Conservation (phyloP, 2,888 invertebrate species). For the Campoplex capitator region DNA sequence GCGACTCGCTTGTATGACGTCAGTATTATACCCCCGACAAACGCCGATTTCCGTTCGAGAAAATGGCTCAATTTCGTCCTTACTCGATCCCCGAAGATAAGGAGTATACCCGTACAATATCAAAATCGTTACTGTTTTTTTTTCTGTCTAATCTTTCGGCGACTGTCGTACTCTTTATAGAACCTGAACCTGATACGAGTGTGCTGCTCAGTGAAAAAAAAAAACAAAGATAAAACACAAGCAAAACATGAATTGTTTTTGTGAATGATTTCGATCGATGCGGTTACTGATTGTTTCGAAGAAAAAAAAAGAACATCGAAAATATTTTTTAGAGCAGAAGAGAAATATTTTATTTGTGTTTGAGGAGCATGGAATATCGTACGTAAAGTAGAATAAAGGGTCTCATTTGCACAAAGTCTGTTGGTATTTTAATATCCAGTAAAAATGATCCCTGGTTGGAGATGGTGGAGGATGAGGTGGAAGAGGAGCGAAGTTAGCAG, state of each 20-base stretch:
- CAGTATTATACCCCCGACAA: slow-evolving; percentile 55
- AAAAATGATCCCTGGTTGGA: slow-evolving; percentile 61
- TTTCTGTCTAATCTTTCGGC: slow-evolving; percentile 37
- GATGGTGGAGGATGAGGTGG: neutral
- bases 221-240: neutral
- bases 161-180: neutral
- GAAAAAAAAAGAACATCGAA: neutral
- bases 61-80: slow-evolving; percentile 51
- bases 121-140: slow-evolving; percentile 24
- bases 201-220: neutral
- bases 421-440: slow-evolving; percentile 36
- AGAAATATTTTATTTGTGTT: slow-evolving; percentile 19
- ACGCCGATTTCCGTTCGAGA: slow-evolving; percentile 56
- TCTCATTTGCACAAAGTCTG: slow-evolving; percentile 32
- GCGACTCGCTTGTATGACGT: slow-evolving; percentile 49
- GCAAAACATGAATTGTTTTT: neutral
- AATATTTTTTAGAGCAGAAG: neutral
- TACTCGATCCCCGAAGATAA: slow-evolving; percentile 49
- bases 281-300: too few relatives aligned
- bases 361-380: slow-evolving; percentile 30
- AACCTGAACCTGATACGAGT: neutral
- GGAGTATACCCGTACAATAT: slow-evolving; percentile 16
- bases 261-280: neutral
- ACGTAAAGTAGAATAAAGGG: slow-evolving; percentile 42
- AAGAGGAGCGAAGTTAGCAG: slow-evolving; percentile 19